Evolutionary conservation across 2,888 invertebrate species (phyloP).

Genomic region (Chrysina gloriosa): DNA sequence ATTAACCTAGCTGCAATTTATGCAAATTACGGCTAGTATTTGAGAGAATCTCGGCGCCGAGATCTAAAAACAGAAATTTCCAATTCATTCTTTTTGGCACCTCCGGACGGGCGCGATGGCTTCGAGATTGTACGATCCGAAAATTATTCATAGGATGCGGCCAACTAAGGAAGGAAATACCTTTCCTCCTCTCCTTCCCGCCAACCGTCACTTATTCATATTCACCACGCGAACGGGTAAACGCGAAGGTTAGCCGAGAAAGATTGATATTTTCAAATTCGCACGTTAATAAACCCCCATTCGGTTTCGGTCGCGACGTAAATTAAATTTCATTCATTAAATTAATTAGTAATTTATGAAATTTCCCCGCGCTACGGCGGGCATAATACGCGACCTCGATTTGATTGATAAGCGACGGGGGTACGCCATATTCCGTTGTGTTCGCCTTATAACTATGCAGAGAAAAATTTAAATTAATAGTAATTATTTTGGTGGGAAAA

Average conservation of each 20-base stretch:
- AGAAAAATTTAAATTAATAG: neutral
- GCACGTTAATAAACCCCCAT: slow-evolving; percentile 35
- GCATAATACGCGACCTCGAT: slow-evolving; percentile 14
- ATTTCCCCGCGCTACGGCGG: slow-evolving; percentile 16
- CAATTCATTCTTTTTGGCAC: neutral
- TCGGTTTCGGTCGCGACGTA: slow-evolving; percentile 35
- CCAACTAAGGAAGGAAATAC: neutral
- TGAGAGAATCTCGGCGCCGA: slow-evolving; percentile 1
- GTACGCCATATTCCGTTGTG: neutral
- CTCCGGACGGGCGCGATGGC: neutral
- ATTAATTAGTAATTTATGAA: slow-evolving; percentile 42
- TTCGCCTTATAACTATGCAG: neutral
- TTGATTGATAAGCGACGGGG: slow-evolving; percentile 20
- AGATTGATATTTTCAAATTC: slow-evolving; percentile 41
- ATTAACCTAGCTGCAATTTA: slow-evolving; percentile 32
- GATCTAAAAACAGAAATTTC: slow-evolving; percentile 20
- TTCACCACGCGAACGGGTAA: neutral
- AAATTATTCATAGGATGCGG: slow-evolving; percentile 32
- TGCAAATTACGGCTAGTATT: slow-evolving; percentile 24
- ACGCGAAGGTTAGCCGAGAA: neutral
- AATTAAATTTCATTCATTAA: slow-evolving; percentile 43
- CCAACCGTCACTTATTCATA: neutral
- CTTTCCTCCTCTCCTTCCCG: neutral
- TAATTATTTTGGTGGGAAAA: slow-evolving; percentile 4
- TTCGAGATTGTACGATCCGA: neutral